These are phyloP conservation scores for Meandrusa payeni DNA, from an alignment of 2,888 invertebrate genomes.

Conservation along the genomic window DNA sequence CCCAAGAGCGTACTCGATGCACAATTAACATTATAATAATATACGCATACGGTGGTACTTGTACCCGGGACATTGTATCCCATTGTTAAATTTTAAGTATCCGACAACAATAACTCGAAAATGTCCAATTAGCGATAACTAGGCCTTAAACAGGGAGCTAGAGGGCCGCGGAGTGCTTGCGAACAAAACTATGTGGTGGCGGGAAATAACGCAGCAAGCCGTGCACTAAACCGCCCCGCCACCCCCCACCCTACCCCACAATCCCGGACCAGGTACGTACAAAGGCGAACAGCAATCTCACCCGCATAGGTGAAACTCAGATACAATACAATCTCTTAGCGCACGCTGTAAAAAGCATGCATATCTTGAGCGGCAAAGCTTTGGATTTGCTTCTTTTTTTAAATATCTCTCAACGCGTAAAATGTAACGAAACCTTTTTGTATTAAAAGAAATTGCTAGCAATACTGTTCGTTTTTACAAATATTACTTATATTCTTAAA, in stretches of 20 bases:
- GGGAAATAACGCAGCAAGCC: constrained; percentile 58
- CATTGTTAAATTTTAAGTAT: constrained; percentile 40
- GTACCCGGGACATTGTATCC: constrained; percentile 35
- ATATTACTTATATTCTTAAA: too few species aligned
- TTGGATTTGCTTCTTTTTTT: not conserved
- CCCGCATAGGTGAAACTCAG: constrained; percentile 32
- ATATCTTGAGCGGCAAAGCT: constrained; percentile 4
- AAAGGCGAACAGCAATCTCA: constrained; percentile 63
- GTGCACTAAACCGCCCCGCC: constrained; percentile 41
- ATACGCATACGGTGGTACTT: constrained; percentile 33
- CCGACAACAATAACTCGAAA: constrained; percentile 48
- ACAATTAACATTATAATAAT: constrained; percentile 33
- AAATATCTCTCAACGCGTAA: too few species aligned
- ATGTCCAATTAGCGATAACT: constrained; percentile 59
- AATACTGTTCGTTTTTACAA: too few species aligned
- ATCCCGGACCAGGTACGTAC: constrained; percentile 48
- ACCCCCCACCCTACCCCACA: constrained; percentile 31
- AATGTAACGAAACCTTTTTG: too few species aligned
- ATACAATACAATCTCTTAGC: constrained; percentile 43
- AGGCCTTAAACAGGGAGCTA: constrained; percentile 58
- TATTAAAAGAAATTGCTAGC: too few species aligned
- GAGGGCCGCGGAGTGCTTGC: constrained; percentile 61
- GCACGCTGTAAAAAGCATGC: constrained; percentile 17
- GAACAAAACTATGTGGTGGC: constrained; percentile 72
- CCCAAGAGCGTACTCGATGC: not conserved